phyloP scores from a whole-genome alignment of 2,797 vertebrate genomes.

The Catamblyrhynchus diadema region DNA sequence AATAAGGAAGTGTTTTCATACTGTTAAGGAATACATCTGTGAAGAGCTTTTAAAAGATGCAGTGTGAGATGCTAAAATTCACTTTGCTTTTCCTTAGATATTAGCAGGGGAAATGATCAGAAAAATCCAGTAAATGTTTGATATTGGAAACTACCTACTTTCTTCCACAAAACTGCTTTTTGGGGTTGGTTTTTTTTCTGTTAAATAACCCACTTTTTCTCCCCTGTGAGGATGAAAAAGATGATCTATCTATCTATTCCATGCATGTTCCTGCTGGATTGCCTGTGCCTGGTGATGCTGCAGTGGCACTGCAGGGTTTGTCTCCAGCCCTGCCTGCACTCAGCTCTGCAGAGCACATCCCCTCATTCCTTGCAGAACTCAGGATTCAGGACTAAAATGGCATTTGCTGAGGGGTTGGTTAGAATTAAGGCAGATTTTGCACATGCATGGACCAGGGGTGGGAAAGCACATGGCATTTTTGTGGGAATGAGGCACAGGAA shows the following conservation, averaged over 20 bases:
- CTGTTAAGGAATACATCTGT: neutral
- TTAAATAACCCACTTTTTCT: neutral
- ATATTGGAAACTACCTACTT: neutral
- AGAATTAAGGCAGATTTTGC: neutral
- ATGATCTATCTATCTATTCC: accelerated
- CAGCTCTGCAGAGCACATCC: neutral
- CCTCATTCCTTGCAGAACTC: neutral
- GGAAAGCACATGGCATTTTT: neutral
- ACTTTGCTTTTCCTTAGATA: neutral
- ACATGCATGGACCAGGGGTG: neutral
- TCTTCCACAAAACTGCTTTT: neutral
- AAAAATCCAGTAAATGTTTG: neutral
- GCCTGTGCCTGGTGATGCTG: neutral
- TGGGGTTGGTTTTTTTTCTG: neutral
- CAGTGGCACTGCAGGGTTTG: neutral
- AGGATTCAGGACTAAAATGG: neutral
- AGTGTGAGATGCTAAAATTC: neutral
- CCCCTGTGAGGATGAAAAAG: neutral
- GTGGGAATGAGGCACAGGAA: neutral
- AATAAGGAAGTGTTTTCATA: neutral
- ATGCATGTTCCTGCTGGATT: neutral
- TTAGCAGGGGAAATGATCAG: neutral
- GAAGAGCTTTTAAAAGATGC: neutral
- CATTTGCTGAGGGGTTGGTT: neutral
- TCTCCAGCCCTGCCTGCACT: neutral